Evolutionary conservation across 2,113 vertebrate species (phyloP).

Genomic region (Entomyzon cyanotis): DNA sequence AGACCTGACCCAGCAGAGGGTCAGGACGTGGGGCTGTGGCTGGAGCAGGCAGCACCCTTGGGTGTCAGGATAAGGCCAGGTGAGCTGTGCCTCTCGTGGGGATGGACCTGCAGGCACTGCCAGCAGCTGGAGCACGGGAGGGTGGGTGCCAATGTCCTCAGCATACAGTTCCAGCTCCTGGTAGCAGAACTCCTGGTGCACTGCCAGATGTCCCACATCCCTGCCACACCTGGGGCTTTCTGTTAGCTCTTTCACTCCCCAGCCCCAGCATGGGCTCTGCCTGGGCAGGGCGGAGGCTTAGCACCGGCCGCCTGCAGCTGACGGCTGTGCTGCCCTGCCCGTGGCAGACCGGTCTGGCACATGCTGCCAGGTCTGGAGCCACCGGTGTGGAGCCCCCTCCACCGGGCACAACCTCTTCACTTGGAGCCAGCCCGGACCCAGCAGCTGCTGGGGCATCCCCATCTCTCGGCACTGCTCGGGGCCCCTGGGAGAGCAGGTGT

Average conservation of each 20-base stretch:
- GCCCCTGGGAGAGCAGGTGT: neutral
- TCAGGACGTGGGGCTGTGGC: rapidly evolving
- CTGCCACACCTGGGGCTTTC: neutral
- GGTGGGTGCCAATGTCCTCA: rapidly evolving
- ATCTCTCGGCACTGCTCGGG: neutral
- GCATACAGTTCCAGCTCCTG: neutral
- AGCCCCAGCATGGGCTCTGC: neutral
- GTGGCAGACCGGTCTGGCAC: neutral
- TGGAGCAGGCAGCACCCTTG: neutral
- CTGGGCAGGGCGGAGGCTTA: neutral
- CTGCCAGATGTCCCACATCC: neutral
- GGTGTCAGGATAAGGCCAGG: neutral
- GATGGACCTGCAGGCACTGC: neutral
- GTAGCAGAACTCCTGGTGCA: neutral
- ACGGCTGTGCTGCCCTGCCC: rapidly evolving
- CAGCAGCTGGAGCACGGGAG: neutral
- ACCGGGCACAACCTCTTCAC: neutral
- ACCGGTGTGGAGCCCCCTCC: rapidly evolving
- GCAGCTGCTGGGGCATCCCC: neutral
- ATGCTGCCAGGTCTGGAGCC: neutral
- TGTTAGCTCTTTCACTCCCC: neutral
- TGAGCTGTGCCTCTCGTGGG: neutral
- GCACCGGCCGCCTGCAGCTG: neutral
- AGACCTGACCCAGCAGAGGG: neutral
- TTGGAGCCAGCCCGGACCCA: neutral